A percentile compares a stretch with the other conserved stretches of the same genome.
Evolutionary conservation across 2,888 invertebrate genomes (phyloP).

Genomic region (Camponotus fellah): DNA sequence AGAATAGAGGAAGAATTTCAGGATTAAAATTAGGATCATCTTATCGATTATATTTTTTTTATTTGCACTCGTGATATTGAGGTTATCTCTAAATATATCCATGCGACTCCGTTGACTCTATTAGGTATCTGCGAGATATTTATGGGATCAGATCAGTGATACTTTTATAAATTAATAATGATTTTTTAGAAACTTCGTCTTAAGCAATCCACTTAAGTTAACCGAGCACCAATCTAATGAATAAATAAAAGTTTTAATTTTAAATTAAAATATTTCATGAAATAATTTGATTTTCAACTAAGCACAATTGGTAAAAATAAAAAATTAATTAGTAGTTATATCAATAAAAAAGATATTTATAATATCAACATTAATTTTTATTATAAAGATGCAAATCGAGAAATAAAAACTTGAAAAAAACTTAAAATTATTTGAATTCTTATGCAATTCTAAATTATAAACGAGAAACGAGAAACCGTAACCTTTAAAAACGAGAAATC

Average conservation of each 20-base stretch:
- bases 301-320: not conserved
- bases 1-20: slow-evolving; percentile 8
- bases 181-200: not conserved
- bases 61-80: slow-evolving; percentile 3
- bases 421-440: not conserved
- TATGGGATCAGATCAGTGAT: slow-evolving; percentile 4
- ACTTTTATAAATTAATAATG: slow-evolving; percentile 15
- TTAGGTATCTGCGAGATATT: slow-evolving; percentile 30
- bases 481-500: slow-evolving; percentile 23
- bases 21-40: not conserved
- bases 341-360: not conserved
- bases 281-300: not conserved
- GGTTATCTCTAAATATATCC: slow-evolving; percentile 46
- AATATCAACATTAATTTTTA: not conserved
- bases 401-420: slow-evolving; percentile 8
- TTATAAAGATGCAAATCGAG: not conserved
- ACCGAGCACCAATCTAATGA: not conserved
- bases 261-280: not conserved
- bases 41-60: slow-evolving; percentile 18
- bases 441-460: slow-evolving; percentile 34
- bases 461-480: no score
- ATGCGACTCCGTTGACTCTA: not conserved
- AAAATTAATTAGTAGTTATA: not conserved
- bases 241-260: not conserved
- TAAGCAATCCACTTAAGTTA: not conserved